phyloP scores from a whole-genome alignment of 2,797 vertebrate genomes.

The Poeciliopsis infans region DNA sequence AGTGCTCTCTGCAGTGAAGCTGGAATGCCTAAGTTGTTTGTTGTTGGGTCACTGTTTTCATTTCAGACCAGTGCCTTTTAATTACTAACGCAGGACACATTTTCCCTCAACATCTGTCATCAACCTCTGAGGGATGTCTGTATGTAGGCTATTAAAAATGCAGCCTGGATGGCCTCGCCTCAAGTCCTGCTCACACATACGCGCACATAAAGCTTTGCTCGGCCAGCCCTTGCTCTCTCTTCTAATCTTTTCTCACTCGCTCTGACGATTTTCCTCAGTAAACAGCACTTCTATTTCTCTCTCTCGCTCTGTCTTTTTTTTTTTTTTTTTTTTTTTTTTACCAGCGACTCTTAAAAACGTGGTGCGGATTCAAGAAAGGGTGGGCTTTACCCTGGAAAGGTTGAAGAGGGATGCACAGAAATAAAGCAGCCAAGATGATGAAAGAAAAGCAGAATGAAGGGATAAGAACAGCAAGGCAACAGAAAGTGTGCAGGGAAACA shows the following conservation, averaged over 20 bases:
- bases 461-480: neutral
- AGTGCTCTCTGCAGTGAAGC: slow-evolving; percentile 12
- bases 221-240: slow-evolving; percentile 46
- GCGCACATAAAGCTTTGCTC: slow-evolving; percentile 42
- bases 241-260: slow-evolving; percentile 60
- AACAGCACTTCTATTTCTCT: slow-evolving; percentile 43
- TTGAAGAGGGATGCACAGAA: slow-evolving; percentile 58
- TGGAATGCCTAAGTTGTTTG: slow-evolving; percentile 43
- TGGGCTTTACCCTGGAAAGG: slow-evolving; percentile 66
- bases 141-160: slow-evolving; percentile 54
- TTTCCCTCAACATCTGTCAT: slow-evolving; percentile 46
- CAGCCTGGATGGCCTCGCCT: slow-evolving; percentile 43
- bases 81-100: slow-evolving; percentile 36
- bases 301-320: slow-evolving; percentile 13
- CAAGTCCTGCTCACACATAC: slow-evolving; percentile 53
- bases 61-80: slow-evolving; percentile 26
- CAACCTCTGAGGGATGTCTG: slow-evolving; percentile 46
- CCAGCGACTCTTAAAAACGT: slow-evolving; percentile 58
- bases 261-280: slow-evolving; percentile 64
- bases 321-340: neutral
- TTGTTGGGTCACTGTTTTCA: slow-evolving; percentile 36
- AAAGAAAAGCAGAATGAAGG: slow-evolving; percentile 32
- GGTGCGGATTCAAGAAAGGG: slow-evolving; percentile 59
- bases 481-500: neutral
- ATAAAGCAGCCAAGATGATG: slow-evolving; percentile 46